Evolutionary conservation across 2,113 vertebrate genomes (phyloP).

Genomic region (Phalacrocorax carbo): DNA sequence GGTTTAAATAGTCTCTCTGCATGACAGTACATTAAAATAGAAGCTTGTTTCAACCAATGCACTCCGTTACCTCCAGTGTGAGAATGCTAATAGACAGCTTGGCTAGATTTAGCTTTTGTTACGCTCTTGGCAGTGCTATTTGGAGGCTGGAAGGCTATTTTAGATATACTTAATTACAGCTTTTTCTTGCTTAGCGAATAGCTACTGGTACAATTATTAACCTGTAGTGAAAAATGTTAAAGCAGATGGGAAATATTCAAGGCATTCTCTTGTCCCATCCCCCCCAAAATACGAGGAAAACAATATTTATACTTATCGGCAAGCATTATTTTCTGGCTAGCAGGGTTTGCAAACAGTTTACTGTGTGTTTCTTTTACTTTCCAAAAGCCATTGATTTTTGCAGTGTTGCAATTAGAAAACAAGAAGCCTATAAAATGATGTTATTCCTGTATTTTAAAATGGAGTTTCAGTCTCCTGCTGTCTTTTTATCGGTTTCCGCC

Average conservation of each 20-base stretch:
- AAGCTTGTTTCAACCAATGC: not conserved
- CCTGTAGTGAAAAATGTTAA: not conserved
- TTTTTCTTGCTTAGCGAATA: not conserved
- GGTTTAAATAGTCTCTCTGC: not conserved
- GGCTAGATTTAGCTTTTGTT: not conserved
- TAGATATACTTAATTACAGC: not conserved
- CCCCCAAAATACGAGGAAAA: not conserved
- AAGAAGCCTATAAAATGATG: constrained; percentile 4
- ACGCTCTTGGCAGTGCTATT: not conserved
- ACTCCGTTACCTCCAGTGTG: not conserved
- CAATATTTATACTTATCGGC: not conserved
- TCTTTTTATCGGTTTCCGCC: constrained; percentile 31
- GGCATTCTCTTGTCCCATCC: not conserved
- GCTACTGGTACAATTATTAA: not conserved
- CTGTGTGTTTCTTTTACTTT: not conserved
- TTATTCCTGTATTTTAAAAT: constrained; percentile 34
- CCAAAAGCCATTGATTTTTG: constrained; percentile 58
- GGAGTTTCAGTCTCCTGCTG: constrained; percentile 16
- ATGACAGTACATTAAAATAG: rapidly evolving
- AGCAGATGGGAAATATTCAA: not conserved
- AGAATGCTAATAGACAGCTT: not conserved
- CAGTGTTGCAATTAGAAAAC: constrained; percentile 16
- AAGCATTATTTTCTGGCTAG: not conserved
- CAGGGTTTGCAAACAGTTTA: not conserved
- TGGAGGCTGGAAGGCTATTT: not conserved